These are phyloP conservation scores for Cistogaster globosa DNA, from an alignment of 2,888 invertebrate species.

Conservation along the genomic window DNA sequence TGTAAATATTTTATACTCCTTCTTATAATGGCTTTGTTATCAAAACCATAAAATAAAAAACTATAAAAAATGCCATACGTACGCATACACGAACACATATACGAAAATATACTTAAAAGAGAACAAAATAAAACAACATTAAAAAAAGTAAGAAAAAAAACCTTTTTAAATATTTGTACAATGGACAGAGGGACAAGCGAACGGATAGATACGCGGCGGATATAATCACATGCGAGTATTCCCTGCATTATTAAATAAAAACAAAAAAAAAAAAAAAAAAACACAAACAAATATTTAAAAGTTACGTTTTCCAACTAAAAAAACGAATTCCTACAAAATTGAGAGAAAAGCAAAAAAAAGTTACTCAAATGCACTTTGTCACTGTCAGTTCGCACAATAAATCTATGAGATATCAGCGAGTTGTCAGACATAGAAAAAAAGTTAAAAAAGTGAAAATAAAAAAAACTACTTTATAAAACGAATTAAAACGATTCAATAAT, in stretches of 20 bases:
- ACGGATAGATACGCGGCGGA: constrained; percentile 41
- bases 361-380: constrained; percentile 80
- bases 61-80: neutral
- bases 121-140: constrained; percentile 70
- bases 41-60: constrained; percentile 71
- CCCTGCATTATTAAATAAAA: constrained; percentile 1
- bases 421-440: constrained; percentile 68
- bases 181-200: constrained; percentile 35
- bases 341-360: constrained; percentile 59
- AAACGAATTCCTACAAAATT: constrained; percentile 42
- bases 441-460: constrained; percentile 29
- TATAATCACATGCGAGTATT: constrained; percentile 43
- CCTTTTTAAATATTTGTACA: constrained; percentile 36
- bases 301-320: constrained; percentile 39
- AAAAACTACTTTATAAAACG: constrained; percentile 34
- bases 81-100: neutral
- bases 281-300: constrained; percentile 31
- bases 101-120: constrained; percentile 8
- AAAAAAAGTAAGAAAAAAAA: constrained; percentile 19
- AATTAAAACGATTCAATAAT: constrained; percentile 34
- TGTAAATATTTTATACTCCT: constrained; percentile 75
- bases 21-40: constrained; percentile 81
- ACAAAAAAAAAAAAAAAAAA: constrained; percentile 15
- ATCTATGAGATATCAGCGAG: constrained; percentile 80
- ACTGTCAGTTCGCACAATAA: constrained; percentile 81